These are phyloP conservation scores for Campylomormyrus numenius DNA, from an alignment of 2,113 vertebrate genomes.

Conservation along the genomic window DNA sequence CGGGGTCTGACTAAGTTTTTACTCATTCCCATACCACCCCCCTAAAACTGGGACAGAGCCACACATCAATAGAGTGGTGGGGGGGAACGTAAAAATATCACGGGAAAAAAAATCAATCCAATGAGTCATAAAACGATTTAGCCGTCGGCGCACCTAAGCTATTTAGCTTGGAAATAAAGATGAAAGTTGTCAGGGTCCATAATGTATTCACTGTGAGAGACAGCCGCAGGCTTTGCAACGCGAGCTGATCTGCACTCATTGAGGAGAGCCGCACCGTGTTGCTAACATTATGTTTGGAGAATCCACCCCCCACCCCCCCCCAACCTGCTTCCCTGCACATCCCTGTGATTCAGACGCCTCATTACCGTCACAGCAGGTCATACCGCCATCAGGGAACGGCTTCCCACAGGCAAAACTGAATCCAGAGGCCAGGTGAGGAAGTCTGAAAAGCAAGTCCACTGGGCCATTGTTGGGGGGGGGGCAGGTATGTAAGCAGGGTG, in stretches of 20 bases:
- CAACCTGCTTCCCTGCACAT: not conserved
- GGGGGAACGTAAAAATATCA: constrained; percentile 10
- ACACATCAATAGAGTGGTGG: not conserved
- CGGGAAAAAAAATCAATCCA: constrained; percentile 31
- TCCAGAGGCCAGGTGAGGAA: not conserved
- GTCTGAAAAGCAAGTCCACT: not conserved
- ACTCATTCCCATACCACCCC: not conserved
- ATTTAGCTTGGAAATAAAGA: constrained; percentile 28
- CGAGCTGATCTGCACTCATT: constrained; percentile 15
- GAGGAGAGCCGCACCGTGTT: constrained; percentile 5
- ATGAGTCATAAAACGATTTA: constrained; percentile 23
- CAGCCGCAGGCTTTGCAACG: constrained; percentile 14
- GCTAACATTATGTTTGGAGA: not conserved
- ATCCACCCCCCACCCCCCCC: not conserved
- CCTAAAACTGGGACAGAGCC: constrained; percentile 2
- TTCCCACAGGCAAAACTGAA: not conserved
- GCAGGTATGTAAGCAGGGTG: not conserved
- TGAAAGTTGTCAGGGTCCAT: constrained; percentile 31
- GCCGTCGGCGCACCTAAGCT: constrained; percentile 30
- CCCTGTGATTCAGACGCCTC: constrained; percentile 9
- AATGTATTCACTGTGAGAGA: constrained; percentile 17
- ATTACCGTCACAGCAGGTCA: constrained; percentile 13
- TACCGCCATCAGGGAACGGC: not conserved
- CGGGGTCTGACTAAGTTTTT: not conserved
- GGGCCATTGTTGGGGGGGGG: not conserved